Evolutionary conservation across 2,888 invertebrate species (phyloP), one percentile per base, ranked within the genome.

Genomic region (Erebia aethiops): DNA sequence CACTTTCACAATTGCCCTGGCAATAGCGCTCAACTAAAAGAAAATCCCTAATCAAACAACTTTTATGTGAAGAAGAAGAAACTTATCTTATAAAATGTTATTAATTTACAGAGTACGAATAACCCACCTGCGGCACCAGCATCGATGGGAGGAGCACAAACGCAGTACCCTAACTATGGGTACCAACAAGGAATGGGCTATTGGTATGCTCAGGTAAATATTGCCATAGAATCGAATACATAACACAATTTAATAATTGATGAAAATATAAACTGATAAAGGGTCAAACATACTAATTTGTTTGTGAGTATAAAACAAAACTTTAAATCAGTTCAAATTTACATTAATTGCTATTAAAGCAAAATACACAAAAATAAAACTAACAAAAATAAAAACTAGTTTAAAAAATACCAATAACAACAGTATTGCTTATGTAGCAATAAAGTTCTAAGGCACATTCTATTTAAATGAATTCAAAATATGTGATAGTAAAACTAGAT

Each of bases 171-270:
- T 46, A 46, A 46, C 1, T 98, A 98, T 87, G 96, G 96, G 62
- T 98, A 98, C 85, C 97, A 97, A 77, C 96, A 96, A 87, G 97
- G 97, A 85, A 97, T 97, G 97, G 95, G 97, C 77, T 98, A 98
- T 88, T 98, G 98, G 98, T 98, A 98, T 90, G 97, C 97, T 70
- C 96, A 97, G 93, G 95, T 95, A 89, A 94, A 94, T 83, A 82
- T 71, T 51, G 35, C 64, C 16, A 56, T 69, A 43, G 46, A 61
- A 68, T 60, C 52, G 9, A 18, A 16, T 52, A n/a, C 1, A 16
- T 9, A 16, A 69, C 60, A 68, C 21, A 56, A 18, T 56, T n/a
- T n/a, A 18, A n/a, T 18, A 56, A 7, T 18, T 7, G 1, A n/a
- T 54, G 8, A 54, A 10, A 18, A 54, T n/a, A n/a, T 10, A 54